These are phyloP conservation scores for Python bivittatus DNA, from an alignment of 2,113 vertebrate species.

Conservation along the genomic window DNA sequence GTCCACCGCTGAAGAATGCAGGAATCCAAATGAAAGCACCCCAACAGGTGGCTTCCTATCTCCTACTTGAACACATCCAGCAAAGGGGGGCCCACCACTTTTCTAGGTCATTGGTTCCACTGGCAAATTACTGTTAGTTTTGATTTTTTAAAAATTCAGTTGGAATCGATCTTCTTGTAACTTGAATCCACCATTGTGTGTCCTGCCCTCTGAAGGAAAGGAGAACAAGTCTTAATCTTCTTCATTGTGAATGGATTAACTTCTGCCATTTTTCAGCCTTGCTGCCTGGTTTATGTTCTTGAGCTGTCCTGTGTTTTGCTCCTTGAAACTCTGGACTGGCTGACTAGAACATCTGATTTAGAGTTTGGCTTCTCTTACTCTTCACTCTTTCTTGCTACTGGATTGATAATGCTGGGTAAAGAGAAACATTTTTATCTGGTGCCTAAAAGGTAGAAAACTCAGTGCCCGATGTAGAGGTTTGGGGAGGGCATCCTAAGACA, in stretches of 20 bases:
- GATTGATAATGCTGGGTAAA: background rate
- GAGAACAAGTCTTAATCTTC: background rate
- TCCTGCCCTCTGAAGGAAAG: background rate
- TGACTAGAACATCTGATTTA: background rate
- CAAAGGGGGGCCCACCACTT: background rate
- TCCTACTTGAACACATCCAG: background rate
- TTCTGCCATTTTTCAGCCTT: background rate
- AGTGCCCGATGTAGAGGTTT: background rate
- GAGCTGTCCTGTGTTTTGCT: background rate
- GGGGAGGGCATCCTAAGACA: background rate
- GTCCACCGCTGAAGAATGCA: background rate
- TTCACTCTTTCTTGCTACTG: background rate
- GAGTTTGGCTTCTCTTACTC: background rate
- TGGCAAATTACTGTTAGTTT: background rate
- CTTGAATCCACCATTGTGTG: background rate
- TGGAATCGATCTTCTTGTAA: background rate
- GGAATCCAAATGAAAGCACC: background rate
- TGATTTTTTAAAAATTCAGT: background rate
- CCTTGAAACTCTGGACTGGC: background rate
- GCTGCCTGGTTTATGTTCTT: background rate
- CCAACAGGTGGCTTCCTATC: background rate
- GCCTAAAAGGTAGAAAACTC: background rate
- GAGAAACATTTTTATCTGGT: background rate
- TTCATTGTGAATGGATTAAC: background rate
- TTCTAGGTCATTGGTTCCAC: background rate